Evolutionary conservation across 2,888 invertebrate species (phyloP), one percentile per base, ranked within the genome.

Genomic region (Corbicula japonica): DNA sequence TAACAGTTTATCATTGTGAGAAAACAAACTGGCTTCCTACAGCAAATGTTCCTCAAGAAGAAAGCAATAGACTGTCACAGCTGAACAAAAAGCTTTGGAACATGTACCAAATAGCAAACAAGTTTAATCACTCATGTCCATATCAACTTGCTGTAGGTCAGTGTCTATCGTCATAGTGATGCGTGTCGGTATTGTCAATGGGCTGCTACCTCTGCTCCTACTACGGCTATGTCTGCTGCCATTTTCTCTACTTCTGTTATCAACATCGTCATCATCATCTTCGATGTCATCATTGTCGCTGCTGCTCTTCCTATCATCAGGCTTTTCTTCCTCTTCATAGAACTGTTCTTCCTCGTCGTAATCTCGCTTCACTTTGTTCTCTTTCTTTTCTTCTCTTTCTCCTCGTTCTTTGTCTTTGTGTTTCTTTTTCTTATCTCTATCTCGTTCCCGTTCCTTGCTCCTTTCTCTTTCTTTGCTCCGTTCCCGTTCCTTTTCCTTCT

Each of bases 281-380:
- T 50, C 72, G 28, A 48, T 71, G 15, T 65, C 65, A 23, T 63
- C 72, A 30, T 56, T 48, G n/a, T 56, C 60, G 2, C 75, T 56
- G 6, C 76, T 79, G 23, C 68, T 75, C 30, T 74, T 74, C 10
- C 75, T 66, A 28, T 54, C 56, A n/a, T 34, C 10, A 46, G 52
- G 72, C 56, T 85, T 85, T 28, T 79, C 76, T 4, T 54, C 70
- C 5, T 85, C 84, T n/a, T 78, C 86, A 12, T 85, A n/a, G n/a
- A n/a, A n/a, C 61, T 87, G 84, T 63, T 90, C 89, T 58, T 90
- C 90, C 54, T 90, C 90, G 66, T 90, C 90, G 61, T 90, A 90
- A 68, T 90, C 86, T 38, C 89, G 76, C 28, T 72, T 84, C n/a
- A 80, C 80, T 34, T 77, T 78, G 61, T 84, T 83, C 79, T 86